These are phyloP conservation scores for Stratiomys singularior DNA, from an alignment of 2,888 invertebrate genomes.

Conservation along the genomic window DNA sequence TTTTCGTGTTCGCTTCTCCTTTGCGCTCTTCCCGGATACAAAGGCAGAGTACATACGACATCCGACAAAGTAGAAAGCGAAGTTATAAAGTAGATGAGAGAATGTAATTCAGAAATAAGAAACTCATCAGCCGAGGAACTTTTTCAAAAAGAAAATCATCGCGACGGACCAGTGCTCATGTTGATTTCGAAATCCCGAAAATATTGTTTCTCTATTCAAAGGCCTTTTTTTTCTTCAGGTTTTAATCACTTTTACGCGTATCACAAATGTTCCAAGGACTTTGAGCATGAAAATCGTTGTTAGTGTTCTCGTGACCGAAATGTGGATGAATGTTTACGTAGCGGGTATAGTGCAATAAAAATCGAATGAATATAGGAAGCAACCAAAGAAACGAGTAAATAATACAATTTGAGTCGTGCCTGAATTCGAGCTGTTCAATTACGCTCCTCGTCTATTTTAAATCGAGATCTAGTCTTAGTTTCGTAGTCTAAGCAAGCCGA, in stretches of 20 bases:
- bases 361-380: background rate
- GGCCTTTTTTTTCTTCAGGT: background rate
- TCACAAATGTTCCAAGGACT: background rate
- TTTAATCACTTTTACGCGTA: background rate
- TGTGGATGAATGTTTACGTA: background rate
- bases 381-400: background rate
- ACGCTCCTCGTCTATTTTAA: background rate
- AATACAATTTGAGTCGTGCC: conserved; percentile 18
- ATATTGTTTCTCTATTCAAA: background rate
- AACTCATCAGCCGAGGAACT: background rate
- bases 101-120: conserved; percentile 1
- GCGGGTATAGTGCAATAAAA: background rate
- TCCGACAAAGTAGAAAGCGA: conserved; percentile 15
- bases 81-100: background rate
- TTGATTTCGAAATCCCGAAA: background rate
- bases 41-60: background rate
- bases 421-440: conserved; percentile 7
- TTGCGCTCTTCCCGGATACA: background rate
- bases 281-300: background rate
- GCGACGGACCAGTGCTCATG: no score
- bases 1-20: conserved; percentile 21
- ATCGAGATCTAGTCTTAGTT: no score
- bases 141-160: background rate
- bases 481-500: no score
- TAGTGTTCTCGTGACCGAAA: background rate